These are phyloP conservation scores for Rhinopithecus roxellana DNA, from an alignment of 2,113 vertebrate genomes.

Conservation along the genomic window DNA sequence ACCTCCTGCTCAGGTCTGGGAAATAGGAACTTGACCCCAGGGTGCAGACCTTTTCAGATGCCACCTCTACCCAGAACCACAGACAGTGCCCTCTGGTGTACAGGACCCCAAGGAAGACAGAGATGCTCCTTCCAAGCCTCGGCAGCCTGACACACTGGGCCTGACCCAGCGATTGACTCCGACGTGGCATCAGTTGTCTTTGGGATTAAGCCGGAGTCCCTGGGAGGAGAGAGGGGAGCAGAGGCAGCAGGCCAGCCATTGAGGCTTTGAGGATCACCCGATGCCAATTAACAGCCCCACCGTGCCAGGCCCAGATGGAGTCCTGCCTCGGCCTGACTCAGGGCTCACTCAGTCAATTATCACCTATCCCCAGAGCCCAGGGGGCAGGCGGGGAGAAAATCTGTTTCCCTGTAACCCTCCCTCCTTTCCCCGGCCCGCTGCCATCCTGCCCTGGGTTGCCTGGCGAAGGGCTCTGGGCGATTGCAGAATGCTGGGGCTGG, in stretches of 20 bases:
- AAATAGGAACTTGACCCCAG: not conserved
- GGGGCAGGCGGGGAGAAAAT: conserved; percentile 68
- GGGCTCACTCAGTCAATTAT: conserved; percentile 76
- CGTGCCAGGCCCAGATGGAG: conserved; percentile 77
- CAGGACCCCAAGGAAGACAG: not conserved
- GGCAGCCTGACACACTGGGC: not conserved
- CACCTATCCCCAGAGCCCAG: conserved; percentile 72
- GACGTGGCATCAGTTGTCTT: not conserved
- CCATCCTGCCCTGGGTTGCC: not conserved
- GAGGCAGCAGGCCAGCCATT: conserved; percentile 24
- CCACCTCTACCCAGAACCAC: not conserved
- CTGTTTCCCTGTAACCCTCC: conserved; percentile 66
- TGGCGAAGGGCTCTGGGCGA: not conserved
- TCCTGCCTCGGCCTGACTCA: conserved; percentile 62
- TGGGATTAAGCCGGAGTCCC: not conserved
- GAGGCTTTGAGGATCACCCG: not conserved
- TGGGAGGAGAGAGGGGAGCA: not conserved
- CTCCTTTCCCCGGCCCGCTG: conserved; percentile 24
- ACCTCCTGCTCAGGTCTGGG: not conserved
- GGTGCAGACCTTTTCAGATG: not conserved
- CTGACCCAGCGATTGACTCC: not conserved
- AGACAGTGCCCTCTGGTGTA: not conserved
- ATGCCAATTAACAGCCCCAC: conserved; percentile 73
- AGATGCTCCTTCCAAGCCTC: not conserved
- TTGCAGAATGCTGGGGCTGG: not conserved